Base-by-base conservation (phyloP, 2,113 vertebrate genomes). In the Ancistrus triradiatus region DNA sequence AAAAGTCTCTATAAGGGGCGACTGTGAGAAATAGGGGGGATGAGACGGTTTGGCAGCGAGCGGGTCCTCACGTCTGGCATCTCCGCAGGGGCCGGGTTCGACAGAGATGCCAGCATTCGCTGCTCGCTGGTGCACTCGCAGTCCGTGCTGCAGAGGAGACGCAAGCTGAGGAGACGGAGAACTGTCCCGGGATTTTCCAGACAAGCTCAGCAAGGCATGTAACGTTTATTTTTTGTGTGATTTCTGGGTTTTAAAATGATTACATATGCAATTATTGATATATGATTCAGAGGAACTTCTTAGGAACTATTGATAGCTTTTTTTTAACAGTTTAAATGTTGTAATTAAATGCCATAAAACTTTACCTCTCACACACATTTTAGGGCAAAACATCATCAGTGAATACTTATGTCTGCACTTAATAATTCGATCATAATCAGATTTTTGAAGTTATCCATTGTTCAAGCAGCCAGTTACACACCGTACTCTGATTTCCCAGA, bases 71-170 rank as follows among this genome's bases (percentile, higher is more conserved):
- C 59, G 74, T 56, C 28, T 87, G 78, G 81, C 85, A 88, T 88
- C 69, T 81, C 88, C 88, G 74, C 91, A 98, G 95, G 95, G 87
- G 83, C 95, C 72, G 92, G 91, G 78, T 98, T 98, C 85, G 94
- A 98, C 93, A 93, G 95, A 95, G 95, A 98, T 75, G 93, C 94
- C 78, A 97, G 93, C 89, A 94, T 94, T 80, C 95, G 94, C 85
- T 95, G 94, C 86, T 98, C 96, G 68, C 91, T 98, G 68, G 93
- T 95, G 82, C 92, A 97, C 84, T 97, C 96, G 59, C 93, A 97
- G 90, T 98, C 96, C 37, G 85, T 97, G 76, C 92, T 98, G 76
- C 96, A 98, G 86, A 84, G 94, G 73, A 92, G 95, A 83, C 88
- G 94, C 81, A 98, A 97, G 85, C 78, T 97, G 83, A 93, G 92